A percentile compares a stretch with the other conserved stretches of the same genome.
phyloP scores from a whole-genome alignment of 2,888 invertebrate genomes.

The Philopedon plagiatum region DNA sequence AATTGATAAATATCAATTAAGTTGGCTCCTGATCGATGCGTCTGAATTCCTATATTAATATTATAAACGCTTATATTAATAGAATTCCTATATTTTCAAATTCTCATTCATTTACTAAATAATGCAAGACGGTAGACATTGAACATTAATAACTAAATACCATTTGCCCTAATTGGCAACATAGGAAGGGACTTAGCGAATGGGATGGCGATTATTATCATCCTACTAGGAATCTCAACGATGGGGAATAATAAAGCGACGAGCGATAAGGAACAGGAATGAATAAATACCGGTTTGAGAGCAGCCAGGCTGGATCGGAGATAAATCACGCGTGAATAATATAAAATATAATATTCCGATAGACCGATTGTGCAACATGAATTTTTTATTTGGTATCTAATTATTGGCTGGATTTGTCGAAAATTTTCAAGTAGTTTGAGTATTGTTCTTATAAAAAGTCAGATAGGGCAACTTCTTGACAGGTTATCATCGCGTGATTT shows the following conservation, averaged over 20 bases:
- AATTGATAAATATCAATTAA: too few species aligned
- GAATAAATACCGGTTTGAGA: conserved; percentile 27
- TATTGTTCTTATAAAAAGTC: too few species aligned
- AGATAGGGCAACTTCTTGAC: too few species aligned
- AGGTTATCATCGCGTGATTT: too few species aligned
- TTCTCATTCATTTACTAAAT: too few species aligned
- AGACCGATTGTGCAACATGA: not conserved
- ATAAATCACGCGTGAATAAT: conserved; percentile 15
- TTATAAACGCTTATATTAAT: too few species aligned
- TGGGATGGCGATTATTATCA: conserved; percentile 23
- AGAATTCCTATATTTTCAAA: too few species aligned
- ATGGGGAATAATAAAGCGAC: conserved; percentile 18
- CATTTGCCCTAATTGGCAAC: not conserved
- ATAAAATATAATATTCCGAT: not conserved
- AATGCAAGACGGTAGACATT: not conserved
- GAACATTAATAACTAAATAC: not conserved
- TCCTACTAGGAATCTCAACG: conserved; percentile 10
- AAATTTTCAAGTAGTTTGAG: too few species aligned
- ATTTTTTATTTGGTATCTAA: not conserved
- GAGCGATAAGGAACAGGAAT: conserved; percentile 20
- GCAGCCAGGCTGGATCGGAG: not conserved
- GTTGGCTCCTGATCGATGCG: too few species aligned
- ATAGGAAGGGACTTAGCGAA: not conserved
- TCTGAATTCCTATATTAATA: too few species aligned
- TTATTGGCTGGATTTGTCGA: not conserved